Evolutionary conservation across 1,140 invertebrate species (phyloP).

Genomic region (Bathynomus jamesi): DNA sequence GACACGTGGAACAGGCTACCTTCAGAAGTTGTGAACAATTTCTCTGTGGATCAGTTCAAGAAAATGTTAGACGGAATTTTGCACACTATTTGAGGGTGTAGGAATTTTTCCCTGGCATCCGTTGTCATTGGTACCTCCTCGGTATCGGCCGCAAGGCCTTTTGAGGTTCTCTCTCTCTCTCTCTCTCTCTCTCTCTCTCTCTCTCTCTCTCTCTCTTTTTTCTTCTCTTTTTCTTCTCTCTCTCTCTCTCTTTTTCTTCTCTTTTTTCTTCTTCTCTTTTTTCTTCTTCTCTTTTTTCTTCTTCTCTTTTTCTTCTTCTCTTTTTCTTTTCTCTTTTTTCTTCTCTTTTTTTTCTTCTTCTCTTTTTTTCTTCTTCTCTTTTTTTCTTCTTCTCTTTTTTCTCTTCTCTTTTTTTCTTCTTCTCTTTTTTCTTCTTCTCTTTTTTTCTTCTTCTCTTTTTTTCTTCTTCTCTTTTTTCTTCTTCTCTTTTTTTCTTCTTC

Average conservation of each 20-base stretch:
- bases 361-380: background rate
- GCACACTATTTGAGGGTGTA: too few species aligned
- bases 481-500: background rate
- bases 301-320: background rate
- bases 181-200: constrained; percentile 10
- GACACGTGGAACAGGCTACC: too few species aligned
- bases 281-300: background rate
- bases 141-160: too few species aligned
- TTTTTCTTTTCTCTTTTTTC: background rate
- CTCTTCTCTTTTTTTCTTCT: background rate
- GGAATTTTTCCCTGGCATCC: too few species aligned
- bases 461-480: background rate
- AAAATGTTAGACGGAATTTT: too few species aligned
- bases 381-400: background rate
- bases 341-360: background rate
- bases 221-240: background rate
- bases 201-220: constrained; percentile 1
- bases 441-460: background rate
- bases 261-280: background rate
- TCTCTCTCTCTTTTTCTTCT: background rate
- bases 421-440: background rate
- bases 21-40: too few species aligned
- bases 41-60: too few species aligned
- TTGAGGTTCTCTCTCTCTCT: constrained; percentile 4
- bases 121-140: too few species aligned